Base-by-base conservation (phyloP, 2,888 invertebrate genomes). In the Mythimna lalbum region DNA sequence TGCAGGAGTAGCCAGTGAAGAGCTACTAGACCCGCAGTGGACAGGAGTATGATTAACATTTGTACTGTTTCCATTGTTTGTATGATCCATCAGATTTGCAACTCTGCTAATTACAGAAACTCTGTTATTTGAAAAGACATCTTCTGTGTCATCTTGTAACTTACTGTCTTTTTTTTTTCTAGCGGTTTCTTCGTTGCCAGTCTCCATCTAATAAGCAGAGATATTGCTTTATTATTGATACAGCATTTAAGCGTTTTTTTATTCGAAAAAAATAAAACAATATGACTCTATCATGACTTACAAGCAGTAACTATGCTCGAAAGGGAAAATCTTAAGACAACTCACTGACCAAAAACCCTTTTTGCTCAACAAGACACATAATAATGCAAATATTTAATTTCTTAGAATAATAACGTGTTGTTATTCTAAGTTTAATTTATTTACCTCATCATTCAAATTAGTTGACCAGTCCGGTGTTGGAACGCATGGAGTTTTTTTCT, bases 381-480 rank as follows among this genome's bases (percentile, higher is more conserved):
- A 4, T 27, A 19, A 19, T 47, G 36, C 4, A 27, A 27, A 27
- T 27, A 27, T 27, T 27, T 27, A 4, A n/a, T n/a, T n/a, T n/a
- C n/a, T n/a, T n/a, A n/a, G n/a, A n/a, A n/a, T n/a, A n/a, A n/a
- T n/a, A n/a, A n/a, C n/a, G n/a, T n/a, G n/a, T n/a, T n/a, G n/a
- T n/a, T n/a, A n/a, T n/a, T n/a, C n/a, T n/a, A n/a, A n/a, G n/a
- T n/a, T n/a, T 59, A 14, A 33, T 43, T 47, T 14, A 19, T 55
- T 63, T 78, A 83, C 83, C 83, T 78, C 72, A 63, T 76, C 27
- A 21, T 73, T 74, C 31, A 57, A 50, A 59, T 70, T 73, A 23
- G 76, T 69, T 59, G 73, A 83, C 89, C 89, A 90, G 76, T 89
- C 86, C 60, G 89, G 86, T 57, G 86, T 87, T 19, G 89, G 89